Base-by-base conservation (phyloP, 2,888 invertebrate species). In the Galeruca laticollis region DNA sequence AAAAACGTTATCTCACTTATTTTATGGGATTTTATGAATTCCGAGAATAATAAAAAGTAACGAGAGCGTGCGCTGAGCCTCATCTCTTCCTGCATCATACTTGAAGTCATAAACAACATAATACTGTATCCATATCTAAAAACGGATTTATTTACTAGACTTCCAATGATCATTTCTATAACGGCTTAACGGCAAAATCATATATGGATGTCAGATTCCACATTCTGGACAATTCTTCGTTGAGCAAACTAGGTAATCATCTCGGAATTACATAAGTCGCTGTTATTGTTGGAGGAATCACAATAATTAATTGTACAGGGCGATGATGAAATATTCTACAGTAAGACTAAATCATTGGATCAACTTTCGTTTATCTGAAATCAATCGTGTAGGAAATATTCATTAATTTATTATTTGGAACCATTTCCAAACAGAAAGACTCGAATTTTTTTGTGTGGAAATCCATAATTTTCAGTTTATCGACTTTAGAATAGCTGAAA, bases 21-120 rank as follows among this genome's bases (percentile, higher is more conserved):
- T 79, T 79, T 79, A 79, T 78, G 75, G 77, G 60, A 76, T 77
- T 76, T 77, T 80, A 80, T 81, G 82, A 82, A 82, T 84, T 83
- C 82, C 78, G 75, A 80, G 82, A 83, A 83, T 82, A 81, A 84
- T 84, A 84, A 84, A 84, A 84, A 82, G 80, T 84, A 84, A 84
- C 83, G 84, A 84, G 84, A 84, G 81, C 83, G 82, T 80, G 81
- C 26, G 26, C 81, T 76, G 75, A 73, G 75, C 76, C 76, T 80
- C 81, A 81, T 81, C 82, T 82, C 81, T 82, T 82, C 81, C 81
- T 82, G 81, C 75, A 81, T 82, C 77, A 79, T 79, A 79, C 75
- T 79, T 73, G 79, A 76, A 74, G 82, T 82, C 81, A 81, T 83
- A 83, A 83, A 83, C 80, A 78, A 82, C 79, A 75, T 77, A 75